Conservation (phyloP, 2,797 vertebrate species). For the Darevskia mixta region DNA sequence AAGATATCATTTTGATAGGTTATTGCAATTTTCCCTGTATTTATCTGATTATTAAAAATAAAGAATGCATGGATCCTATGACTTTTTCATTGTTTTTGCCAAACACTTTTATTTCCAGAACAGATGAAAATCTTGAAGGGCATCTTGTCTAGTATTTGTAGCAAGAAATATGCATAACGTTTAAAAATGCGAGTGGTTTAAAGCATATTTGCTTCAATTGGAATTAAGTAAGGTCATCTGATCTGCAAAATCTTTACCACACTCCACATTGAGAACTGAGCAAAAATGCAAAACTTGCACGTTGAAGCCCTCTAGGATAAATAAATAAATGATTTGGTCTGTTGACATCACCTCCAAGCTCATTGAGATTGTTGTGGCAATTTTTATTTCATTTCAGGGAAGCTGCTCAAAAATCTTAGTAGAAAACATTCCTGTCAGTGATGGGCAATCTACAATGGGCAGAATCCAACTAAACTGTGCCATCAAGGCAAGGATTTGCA, state of each 20-base stretch:
- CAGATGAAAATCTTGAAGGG: neutral
- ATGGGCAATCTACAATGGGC: too few species aligned
- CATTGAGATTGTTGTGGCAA: neutral
- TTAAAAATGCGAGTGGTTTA: neutral
- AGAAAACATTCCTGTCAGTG: neutral
- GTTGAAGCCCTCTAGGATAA: neutral
- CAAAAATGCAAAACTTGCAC: neutral
- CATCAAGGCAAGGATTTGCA: too few species aligned
- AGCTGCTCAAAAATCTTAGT: neutral
- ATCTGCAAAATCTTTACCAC: neutral
- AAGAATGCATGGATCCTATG: slow-evolving; percentile 73
- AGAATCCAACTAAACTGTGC: too few species aligned
- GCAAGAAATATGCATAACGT: neutral
- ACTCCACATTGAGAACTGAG: neutral
- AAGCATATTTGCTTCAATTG: neutral
- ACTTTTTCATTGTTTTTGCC: neutral
- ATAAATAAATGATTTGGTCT: neutral
- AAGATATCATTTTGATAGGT: slow-evolving; percentile 79
- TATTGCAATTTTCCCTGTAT: slow-evolving; percentile 75
- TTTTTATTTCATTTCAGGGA: slow-evolving; percentile 1
- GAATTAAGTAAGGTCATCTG: neutral
- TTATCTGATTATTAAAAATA: slow-evolving; percentile 78
- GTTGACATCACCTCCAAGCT: neutral
- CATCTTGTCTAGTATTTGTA: neutral
- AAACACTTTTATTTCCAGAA: neutral